Percentiles rank a stretch among this genome's conserved stretches.
phyloP scores from a whole-genome alignment of 2,113 vertebrate genomes.

The Galbula dea region DNA sequence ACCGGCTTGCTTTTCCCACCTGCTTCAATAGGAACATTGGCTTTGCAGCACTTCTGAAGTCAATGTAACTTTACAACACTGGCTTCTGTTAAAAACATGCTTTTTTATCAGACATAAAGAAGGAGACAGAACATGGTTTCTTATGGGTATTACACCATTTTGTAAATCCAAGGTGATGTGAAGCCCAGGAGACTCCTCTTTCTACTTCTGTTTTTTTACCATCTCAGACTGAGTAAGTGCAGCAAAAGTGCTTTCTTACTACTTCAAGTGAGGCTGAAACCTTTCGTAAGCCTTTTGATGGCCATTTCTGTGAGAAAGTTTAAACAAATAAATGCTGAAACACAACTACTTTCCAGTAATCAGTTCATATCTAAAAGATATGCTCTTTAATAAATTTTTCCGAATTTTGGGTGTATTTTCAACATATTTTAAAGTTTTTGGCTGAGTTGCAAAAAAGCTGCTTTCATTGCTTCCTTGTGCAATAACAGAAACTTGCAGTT shows the following conservation, averaged over 20 bases:
- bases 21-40: not conserved
- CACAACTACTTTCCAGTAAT: not conserved
- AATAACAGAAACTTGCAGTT: not conserved
- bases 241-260: not conserved
- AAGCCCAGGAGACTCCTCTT: not conserved
- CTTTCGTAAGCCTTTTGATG: not conserved
- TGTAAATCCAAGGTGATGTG: not conserved
- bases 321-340: not conserved
- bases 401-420: not conserved
- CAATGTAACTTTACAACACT: not conserved
- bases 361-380: not conserved
- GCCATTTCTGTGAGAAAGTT: not conserved
- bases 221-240: not conserved
- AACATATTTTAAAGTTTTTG: not conserved
- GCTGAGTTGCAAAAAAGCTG: not conserved
- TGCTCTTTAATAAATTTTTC: not conserved
- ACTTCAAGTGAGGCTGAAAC: not conserved
- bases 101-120: not conserved
- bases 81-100: not conserved
- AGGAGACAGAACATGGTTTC: not conserved
- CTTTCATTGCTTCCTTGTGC: not conserved
- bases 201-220: not conserved
- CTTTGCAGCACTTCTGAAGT: not conserved
- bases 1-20: not conserved
- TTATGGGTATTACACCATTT: not conserved